A percentile compares a stretch with the other conserved stretches of the same genome.
phyloP scores from a whole-genome alignment of 2,888 invertebrate genomes.

The Helobdella robusta region DNA sequence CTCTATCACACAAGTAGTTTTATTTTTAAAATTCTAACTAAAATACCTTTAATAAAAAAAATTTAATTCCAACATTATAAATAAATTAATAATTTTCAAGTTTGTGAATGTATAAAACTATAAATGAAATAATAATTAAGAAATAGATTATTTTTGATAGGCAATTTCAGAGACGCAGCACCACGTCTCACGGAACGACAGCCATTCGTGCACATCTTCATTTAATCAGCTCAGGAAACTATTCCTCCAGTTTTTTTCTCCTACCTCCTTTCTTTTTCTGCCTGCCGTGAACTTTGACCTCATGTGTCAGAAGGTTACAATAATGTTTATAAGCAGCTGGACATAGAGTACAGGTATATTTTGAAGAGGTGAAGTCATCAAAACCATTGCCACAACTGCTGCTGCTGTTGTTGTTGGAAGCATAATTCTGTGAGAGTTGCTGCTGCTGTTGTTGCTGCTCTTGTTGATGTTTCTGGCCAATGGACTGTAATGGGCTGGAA shows the following conservation, averaged over 20 bases:
- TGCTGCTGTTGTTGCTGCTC: background rate
- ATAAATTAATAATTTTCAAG: no score
- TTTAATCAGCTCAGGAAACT: no score
- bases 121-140: no score
- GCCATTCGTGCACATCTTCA: no score
- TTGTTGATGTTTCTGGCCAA: background rate
- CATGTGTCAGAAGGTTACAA: constrained; percentile 29
- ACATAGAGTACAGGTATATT: constrained; percentile 27
- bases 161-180: no score
- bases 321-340: constrained; percentile 27
- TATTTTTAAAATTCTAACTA: no score
- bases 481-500: background rate
- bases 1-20: no score
- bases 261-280: constrained; percentile 28
- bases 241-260: constrained; percentile 26
- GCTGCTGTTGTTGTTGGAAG: background rate
- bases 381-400: constrained; percentile 2
- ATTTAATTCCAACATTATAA: no score
- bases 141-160: no score
- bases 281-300: constrained; percentile 28
- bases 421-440: background rate
- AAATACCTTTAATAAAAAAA: no score
- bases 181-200: no score
- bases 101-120: no score
- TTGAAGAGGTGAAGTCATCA: constrained; percentile 10